phyloP scores from a whole-genome alignment of 2,113 vertebrate genomes.

The Sarotherodon lohbergeri region DNA sequence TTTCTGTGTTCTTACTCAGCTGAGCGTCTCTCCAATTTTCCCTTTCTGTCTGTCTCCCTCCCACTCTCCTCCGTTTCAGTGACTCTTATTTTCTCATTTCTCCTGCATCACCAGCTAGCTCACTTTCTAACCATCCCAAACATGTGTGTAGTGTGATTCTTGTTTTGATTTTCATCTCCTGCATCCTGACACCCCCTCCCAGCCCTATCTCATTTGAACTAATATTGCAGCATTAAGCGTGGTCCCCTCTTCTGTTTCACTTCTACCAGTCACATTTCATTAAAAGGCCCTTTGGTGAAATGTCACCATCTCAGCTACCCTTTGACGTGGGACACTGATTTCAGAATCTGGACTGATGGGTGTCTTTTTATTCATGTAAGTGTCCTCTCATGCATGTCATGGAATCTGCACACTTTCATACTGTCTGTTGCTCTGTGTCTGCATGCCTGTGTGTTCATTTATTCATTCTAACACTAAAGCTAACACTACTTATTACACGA shows the following conservation, averaged over 20 bases:
- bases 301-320: slow-evolving; percentile 41
- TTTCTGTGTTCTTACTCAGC: slow-evolving; percentile 59
- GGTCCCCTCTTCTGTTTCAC: background rate
- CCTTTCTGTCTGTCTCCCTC: background rate
- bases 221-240: background rate
- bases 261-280: slow-evolving; percentile 31
- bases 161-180: background rate
- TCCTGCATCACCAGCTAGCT: background rate
- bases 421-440: background rate
- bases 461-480: background rate
- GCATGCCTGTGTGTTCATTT: background rate
- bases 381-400: background rate
- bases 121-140: background rate
- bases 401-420: background rate
- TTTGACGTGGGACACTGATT: slow-evolving; percentile 29
- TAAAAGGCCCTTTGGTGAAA: slow-evolving; percentile 44
- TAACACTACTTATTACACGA: slow-evolving; percentile 7
- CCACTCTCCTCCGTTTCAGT: background rate
- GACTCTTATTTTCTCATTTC: slow-evolving; percentile 9
- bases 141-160: background rate
- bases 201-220: background rate
- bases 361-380: slow-evolving; percentile 1
- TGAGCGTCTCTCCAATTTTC: slow-evolving; percentile 36
- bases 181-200: background rate
- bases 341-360: slow-evolving; percentile 21